Conservation (phyloP, 2,888 invertebrate genomes). For the Ennomos quercinarius region DNA sequence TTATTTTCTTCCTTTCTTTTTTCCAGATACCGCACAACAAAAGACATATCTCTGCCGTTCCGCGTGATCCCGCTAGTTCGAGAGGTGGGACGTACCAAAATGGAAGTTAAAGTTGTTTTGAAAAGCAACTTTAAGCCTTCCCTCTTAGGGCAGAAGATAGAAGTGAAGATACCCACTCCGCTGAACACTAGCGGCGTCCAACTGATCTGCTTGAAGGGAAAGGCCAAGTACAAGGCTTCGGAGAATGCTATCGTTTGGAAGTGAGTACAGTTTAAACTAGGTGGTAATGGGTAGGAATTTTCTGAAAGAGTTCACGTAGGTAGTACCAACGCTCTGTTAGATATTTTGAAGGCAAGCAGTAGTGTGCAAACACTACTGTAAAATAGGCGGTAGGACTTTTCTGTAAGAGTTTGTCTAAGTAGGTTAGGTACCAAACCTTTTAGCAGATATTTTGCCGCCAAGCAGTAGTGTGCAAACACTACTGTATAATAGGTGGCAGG, state of each 20-base stretch:
- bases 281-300: too few relatives aligned
- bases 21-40: slow-evolving; percentile 97
- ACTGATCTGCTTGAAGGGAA: slow-evolving; percentile 99
- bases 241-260: slow-evolving; percentile 99
- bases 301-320: too few relatives aligned
- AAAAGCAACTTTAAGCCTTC: slow-evolving; percentile 99
- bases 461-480: too few relatives aligned
- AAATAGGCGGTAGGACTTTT: too few relatives aligned
- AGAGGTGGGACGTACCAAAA: slow-evolving; percentile 99
- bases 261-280: slow-evolving; percentile 80
- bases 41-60: slow-evolving; percentile 99
- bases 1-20: not conserved
- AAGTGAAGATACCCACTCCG: slow-evolving; percentile 99
- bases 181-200: slow-evolving; percentile 99
- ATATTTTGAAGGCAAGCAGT: too few relatives aligned
- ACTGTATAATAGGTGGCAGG: too few relatives aligned
- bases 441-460: too few relatives aligned
- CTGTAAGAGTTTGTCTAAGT: too few relatives aligned
- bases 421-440: too few relatives aligned
- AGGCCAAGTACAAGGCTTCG: slow-evolving; percentile 99
- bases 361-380: too few relatives aligned
- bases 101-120: slow-evolving; percentile 99
- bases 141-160: slow-evolving; percentile 98
- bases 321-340: too few relatives aligned
- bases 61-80: slow-evolving; percentile 99